A percentile compares a stretch with the other conserved stretches of the same genome.
phyloP scores from a whole-genome alignment of 1,140 invertebrate genomes.

The Laodelphax striatellus region DNA sequence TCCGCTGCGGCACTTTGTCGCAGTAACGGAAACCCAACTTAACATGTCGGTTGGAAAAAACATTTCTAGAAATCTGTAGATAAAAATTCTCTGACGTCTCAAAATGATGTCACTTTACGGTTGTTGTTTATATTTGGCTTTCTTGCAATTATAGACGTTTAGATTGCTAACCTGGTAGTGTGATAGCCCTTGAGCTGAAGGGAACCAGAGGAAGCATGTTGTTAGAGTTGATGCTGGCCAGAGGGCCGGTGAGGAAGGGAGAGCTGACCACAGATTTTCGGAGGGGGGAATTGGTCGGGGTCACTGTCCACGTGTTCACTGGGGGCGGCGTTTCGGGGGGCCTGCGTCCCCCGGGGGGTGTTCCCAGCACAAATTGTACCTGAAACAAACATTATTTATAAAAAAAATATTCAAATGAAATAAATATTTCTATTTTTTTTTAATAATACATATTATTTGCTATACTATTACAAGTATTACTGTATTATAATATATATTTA shows the following conservation, averaged over 20 bases:
- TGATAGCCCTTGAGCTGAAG: constrained; percentile 58
- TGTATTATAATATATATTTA: no score
- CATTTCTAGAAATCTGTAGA: no score
- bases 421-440: not conserved
- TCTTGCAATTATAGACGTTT: no score
- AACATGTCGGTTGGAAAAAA: no score
- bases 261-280: constrained; percentile 46
- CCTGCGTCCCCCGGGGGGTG: constrained; percentile 57
- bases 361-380: constrained; percentile 84
- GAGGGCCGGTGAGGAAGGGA: constrained; percentile 48
- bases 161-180: constrained; percentile 46
- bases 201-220: constrained; percentile 45
- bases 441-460: not conserved
- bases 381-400: constrained; percentile 22
- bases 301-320: constrained; percentile 69
- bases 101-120: no score
- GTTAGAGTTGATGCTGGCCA: constrained; percentile 46
- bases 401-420: not conserved
- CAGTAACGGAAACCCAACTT: no score
- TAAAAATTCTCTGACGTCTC: no score
- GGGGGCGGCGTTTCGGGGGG: constrained; percentile 64
- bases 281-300: constrained; percentile 53
- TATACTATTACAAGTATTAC: constrained; percentile 1
- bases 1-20: no score
- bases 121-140: no score